These are phyloP conservation scores for Chromoteleia sp. DNA, from an alignment of 2,888 invertebrate species.

Conservation along the genomic window DNA sequence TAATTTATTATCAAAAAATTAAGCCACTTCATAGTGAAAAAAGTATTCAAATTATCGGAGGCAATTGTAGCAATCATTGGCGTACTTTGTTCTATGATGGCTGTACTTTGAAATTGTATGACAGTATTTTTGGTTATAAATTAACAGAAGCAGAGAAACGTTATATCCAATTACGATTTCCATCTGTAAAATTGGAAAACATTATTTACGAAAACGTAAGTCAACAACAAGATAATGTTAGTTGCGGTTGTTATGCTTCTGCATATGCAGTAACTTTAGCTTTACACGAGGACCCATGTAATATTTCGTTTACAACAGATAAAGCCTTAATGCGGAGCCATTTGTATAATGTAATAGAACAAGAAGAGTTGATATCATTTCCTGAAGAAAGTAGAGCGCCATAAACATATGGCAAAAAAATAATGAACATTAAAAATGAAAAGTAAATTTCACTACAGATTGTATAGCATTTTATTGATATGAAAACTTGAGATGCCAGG, in stretches of 20 bases:
- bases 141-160: conserved; percentile 26
- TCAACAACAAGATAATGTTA: conserved; percentile 53
- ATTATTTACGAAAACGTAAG: conserved; percentile 1
- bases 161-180: conserved; percentile 55
- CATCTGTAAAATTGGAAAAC: conserved; percentile 30
- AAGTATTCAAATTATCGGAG: conserved; percentile 61
- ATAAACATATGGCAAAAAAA: no score
- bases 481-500: no score
- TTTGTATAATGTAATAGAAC: no score
- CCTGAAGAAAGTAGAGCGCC: no score
- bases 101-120: conserved; percentile 41
- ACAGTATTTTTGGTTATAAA: conserved; percentile 55
- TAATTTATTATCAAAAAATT: no score
- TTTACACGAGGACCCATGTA: conserved; percentile 4
- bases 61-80: conserved; percentile 59
- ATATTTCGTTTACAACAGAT: not conserved
- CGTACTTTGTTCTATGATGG: conserved; percentile 61
- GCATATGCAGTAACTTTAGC: conserved; percentile 54
- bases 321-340: no score
- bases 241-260: conserved; percentile 65
- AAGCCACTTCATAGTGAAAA: not conserved
- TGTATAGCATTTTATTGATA: no score
- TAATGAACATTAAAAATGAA: no score
- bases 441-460: no score
- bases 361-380: no score